Evolutionary conservation across 2,888 invertebrate species (phyloP).

Genomic region (Chrysodeixis includens): DNA sequence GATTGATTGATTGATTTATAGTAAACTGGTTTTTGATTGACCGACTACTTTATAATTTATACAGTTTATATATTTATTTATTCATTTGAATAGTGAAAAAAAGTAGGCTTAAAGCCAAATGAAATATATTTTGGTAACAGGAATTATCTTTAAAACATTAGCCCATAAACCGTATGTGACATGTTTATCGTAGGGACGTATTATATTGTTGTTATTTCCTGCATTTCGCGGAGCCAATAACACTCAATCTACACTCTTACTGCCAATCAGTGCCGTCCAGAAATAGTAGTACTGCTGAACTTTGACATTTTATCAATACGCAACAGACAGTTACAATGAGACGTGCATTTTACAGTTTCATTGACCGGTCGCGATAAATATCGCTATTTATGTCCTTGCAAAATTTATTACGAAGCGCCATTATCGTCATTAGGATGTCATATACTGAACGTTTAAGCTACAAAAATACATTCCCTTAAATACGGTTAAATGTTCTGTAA

Average conservation of each 20-base stretch:
- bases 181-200: neutral
- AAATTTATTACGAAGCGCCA: conserved; percentile 31
- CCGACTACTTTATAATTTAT: too few species aligned
- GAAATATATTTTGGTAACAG: neutral
- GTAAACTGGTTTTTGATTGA: neutral
- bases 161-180: neutral
- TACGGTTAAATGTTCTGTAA: conserved; percentile 8
- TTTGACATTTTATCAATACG: conserved; percentile 57
- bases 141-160: neutral
- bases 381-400: conserved; percentile 30
- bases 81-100: neutral
- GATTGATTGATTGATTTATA: neutral
- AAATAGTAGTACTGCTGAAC: conserved; percentile 51
- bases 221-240: conserved; percentile 42
- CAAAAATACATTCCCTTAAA: conserved; percentile 17
- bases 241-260: conserved; percentile 35
- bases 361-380: conserved; percentile 54
- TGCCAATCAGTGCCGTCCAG: conserved; percentile 45
- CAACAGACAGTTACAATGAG: conserved; percentile 39
- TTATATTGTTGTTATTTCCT: conserved; percentile 32
- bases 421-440: conserved; percentile 6
- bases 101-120: neutral
- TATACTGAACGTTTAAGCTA: neutral
- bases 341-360: conserved; percentile 52
- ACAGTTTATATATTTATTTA: neutral